Evolutionary conservation across 2,888 invertebrate genomes (phyloP).

Genomic region (Microplitis deprimator): DNA sequence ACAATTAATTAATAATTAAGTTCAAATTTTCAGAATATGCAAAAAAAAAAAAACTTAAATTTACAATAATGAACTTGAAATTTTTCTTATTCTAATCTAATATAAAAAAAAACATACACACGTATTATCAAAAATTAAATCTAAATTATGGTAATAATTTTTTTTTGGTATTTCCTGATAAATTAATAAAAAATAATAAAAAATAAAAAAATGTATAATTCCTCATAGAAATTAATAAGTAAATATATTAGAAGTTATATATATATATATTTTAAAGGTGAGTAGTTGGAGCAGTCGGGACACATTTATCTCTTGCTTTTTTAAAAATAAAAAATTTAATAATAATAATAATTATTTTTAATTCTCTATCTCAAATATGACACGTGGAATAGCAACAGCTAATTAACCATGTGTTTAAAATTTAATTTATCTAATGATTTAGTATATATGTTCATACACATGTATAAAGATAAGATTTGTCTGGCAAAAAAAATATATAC

Average conservation of each 20-base stretch:
- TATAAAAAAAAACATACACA: too few relatives aligned
- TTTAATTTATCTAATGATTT: background rate
- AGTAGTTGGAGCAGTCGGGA: background rate
- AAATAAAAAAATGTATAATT: too few relatives aligned
- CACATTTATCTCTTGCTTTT: background rate
- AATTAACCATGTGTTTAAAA: background rate
- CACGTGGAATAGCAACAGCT: background rate
- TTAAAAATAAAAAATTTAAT: background rate
- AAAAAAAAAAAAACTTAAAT: conserved; percentile 61
- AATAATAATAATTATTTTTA: background rate
- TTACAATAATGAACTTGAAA: background rate
- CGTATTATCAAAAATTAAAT: too few relatives aligned
- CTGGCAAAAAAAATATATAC: background rate
- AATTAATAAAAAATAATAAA: too few relatives aligned
- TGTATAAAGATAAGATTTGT: background rate
- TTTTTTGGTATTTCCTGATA: too few relatives aligned
- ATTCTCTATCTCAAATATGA: background rate
- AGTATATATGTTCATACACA: conserved; percentile 3
- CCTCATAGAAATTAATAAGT: background rate
- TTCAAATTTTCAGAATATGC: conserved; percentile 58
- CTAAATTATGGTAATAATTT: too few relatives aligned
- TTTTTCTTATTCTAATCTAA: too few relatives aligned
- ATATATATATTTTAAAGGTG: background rate
- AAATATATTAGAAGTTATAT: background rate
- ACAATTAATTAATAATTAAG: conserved; percentile 62